Base-by-base conservation (phyloP, 2,888 invertebrate species). In the Cremastinae sp. region DNA sequence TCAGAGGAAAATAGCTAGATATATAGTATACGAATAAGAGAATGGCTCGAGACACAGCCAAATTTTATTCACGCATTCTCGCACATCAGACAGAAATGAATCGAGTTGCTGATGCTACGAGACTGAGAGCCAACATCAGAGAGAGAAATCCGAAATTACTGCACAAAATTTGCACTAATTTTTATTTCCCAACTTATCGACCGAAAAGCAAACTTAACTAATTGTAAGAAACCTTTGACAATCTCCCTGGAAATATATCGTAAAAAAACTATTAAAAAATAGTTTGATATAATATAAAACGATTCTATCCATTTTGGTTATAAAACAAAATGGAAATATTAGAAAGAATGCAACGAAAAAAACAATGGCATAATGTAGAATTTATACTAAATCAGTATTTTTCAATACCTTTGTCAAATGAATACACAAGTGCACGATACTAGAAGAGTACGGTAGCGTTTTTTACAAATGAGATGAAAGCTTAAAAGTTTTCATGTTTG, bases 391-490 rank as follows among this genome's bases (percentile, higher is more conserved):
- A 53, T 47, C 56, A 68, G 58, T 68, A 62, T 51, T 34, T 47
- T 61, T 74, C 34, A 14, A 58, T 69, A 54, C 43, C 68, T 38
- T 38, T 36, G 58, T 49, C 58, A 38, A 51, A 58, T 45, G 20
- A 64, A 69, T 72, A 73, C 10, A 18, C 45, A 34, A 51, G 41
- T 61, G n/a, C 4, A 49, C 28, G 20, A 56, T 5, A 18, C 18
- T 45, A 56, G 47, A 22, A 41, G 20, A 28, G 34, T 20, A 28
- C 49, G 56, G 36, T 66, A 38, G 36, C 38, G 34, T 22, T 22
- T 43, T 58, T 69, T 53, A 34, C 73, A 69, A 73, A 76, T 76
- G 68, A 76, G 76, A 76, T 76, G 68, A 73, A 76, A 76, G 73
- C 76, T 59, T 47, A 47, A 53, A 56, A 68, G 59, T 69, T 64